phyloP scores from a whole-genome alignment of 2,797 vertebrate species.

The Linurgus olivaceus region DNA sequence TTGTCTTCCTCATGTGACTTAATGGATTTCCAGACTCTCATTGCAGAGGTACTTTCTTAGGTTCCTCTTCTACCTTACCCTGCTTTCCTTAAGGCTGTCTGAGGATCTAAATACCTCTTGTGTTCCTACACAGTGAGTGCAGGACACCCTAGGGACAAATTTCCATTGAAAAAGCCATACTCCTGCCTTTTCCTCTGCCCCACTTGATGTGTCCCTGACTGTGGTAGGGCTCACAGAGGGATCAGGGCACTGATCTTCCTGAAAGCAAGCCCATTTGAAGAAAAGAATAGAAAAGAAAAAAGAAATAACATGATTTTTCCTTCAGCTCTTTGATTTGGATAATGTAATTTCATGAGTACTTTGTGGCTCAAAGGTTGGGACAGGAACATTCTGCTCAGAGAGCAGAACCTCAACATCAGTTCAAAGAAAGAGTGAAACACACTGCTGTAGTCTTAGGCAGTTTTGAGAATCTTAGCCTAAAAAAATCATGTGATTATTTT shows the following conservation, averaged over 20 bases:
- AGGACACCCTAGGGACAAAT: neutral
- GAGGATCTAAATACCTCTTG: neutral
- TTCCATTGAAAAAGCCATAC: neutral
- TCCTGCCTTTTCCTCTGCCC: neutral
- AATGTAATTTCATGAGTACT: neutral
- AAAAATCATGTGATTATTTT: neutral
- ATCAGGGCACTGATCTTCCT: neutral
- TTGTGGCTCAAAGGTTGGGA: neutral
- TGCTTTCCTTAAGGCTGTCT: neutral
- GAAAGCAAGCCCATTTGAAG: neutral
- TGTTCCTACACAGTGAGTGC: fast-evolving
- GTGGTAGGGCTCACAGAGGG: neutral
- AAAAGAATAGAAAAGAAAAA: neutral
- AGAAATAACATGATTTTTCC: neutral
- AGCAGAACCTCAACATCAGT: neutral
- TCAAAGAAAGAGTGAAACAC: neutral
- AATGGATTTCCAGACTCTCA: neutral
- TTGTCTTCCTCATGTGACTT: neutral
- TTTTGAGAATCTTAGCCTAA: neutral
- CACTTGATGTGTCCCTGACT: fast-evolving
- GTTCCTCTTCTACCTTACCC: neutral
- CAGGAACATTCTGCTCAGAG: fast-evolving
- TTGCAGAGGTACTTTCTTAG: neutral
- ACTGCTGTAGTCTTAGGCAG: neutral
- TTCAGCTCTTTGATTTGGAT: neutral